Evolutionary conservation across 1,140 invertebrate genomes (phyloP).

Genomic region (Pissodes strobi): DNA sequence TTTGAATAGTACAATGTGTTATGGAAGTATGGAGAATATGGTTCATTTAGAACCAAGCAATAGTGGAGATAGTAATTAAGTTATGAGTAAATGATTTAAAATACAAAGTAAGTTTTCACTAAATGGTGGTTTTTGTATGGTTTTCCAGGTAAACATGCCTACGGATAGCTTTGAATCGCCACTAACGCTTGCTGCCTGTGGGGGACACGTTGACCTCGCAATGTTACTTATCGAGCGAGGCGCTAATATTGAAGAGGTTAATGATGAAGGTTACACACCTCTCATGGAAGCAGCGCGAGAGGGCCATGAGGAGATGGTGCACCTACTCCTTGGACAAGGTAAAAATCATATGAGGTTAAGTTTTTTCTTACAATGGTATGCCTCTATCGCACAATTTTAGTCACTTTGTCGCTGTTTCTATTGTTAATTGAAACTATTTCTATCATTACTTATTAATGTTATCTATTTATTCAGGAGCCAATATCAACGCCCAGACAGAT

Average conservation of each 20-base stretch:
- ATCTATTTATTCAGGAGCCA: slow-evolving; percentile 80
- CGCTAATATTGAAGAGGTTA: slow-evolving; percentile 98
- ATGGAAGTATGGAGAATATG: no score
- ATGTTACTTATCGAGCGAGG: slow-evolving; percentile 93
- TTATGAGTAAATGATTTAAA: no score
- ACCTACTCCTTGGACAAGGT: slow-evolving; percentile 89
- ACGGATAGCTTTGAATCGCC: slow-evolving; percentile 99
- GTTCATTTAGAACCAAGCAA: no score
- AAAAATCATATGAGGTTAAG: slow-evolving; percentile 18
- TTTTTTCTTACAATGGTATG: no score
- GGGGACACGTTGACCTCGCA: slow-evolving; percentile 96
- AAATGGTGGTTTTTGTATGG: no score
- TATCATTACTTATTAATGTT: no score
- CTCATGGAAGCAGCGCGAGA: slow-evolving; percentile 98
- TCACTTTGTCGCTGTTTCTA: no score
- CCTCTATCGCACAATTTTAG: no score
- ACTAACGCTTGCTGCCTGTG: slow-evolving; percentile 95
- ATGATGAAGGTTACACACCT: slow-evolving; percentile 99
- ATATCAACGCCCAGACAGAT: slow-evolving; percentile 97
- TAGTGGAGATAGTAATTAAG: no score
- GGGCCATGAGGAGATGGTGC: slow-evolving; percentile 98
- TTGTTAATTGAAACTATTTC: no score
- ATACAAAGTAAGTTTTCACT: no score
- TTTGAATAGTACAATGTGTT: no score
- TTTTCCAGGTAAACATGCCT: slow-evolving; percentile 82